Evolutionary conservation across 2,888 invertebrate species (phyloP).

Genomic region (Matsumyia berberina): DNA sequence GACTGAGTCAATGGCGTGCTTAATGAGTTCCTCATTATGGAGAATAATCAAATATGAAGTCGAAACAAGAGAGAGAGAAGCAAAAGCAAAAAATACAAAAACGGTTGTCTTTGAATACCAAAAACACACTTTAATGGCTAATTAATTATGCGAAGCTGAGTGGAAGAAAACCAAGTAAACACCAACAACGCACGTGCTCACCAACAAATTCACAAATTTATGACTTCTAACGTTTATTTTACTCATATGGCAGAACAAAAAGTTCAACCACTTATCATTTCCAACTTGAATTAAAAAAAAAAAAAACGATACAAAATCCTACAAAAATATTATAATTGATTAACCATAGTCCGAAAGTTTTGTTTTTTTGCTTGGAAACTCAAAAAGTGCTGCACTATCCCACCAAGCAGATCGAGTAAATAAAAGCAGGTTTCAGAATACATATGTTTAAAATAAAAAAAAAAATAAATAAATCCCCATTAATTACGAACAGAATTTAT

Average conservation of each 20-base stretch:
- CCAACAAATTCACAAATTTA: conserved; percentile 13
- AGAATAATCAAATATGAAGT: conserved; percentile 26
- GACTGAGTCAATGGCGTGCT: conserved; percentile 8
- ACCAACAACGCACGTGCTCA: conserved; percentile 55
- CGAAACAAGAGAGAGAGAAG: no score
- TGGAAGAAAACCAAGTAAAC: conserved; percentile 33
- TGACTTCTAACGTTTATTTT: conserved; percentile 21
- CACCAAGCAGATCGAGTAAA: conserved; percentile 29
- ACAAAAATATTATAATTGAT: not conserved
- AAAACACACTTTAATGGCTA: conserved; percentile 60
- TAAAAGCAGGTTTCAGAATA: conserved; percentile 37
- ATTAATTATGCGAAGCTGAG: conserved; percentile 62
- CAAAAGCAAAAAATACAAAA: conserved; percentile 3
- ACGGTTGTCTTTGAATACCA: conserved; percentile 25
- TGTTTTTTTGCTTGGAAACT: not conserved
- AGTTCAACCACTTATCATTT: conserved; percentile 35
- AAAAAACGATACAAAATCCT: not conserved
- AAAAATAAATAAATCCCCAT: conserved; percentile 12
- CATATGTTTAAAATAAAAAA: conserved; percentile 9
- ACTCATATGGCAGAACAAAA: conserved; percentile 12
- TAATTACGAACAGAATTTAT: conserved; percentile 33
- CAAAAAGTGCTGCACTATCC: not conserved
- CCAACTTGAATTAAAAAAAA: no score
- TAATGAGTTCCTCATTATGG: conserved; percentile 33
- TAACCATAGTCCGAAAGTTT: not conserved